These are phyloP conservation scores for Heliopora coerulea DNA, from an alignment of 92 coral and sea anemone species.

Conservation along the genomic window DNA sequence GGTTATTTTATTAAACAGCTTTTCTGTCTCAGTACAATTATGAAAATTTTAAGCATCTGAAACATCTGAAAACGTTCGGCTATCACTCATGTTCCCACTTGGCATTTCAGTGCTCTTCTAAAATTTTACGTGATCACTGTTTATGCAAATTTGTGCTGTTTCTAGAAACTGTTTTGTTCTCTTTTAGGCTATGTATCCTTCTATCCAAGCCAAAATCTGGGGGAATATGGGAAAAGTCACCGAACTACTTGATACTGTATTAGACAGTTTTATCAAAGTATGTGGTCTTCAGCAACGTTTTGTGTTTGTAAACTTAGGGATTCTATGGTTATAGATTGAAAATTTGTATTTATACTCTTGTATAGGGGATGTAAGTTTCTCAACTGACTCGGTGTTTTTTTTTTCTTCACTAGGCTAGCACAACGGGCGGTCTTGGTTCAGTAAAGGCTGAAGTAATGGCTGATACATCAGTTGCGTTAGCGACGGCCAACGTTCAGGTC, in stretches of 20 bases:
- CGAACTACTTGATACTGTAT: constrained; percentile 88
- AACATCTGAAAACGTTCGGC: too few species aligned
- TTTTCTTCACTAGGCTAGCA: constrained; percentile 72
- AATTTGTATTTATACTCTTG: too few species aligned
- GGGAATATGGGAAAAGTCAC: constrained; percentile 97
- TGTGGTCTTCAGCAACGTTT: not conserved
- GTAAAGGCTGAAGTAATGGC: constrained; percentile 95
- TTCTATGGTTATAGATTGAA: too few species aligned
- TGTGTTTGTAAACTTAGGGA: too few species aligned
- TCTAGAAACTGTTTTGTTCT: not conserved
- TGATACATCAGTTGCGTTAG: constrained; percentile 96
- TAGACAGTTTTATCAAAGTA: constrained; percentile 97
- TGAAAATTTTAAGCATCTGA: too few species aligned
- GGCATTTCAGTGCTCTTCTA: too few species aligned
- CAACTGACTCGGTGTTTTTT: not conserved
- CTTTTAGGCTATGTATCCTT: constrained; percentile 95
- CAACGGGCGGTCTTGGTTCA: constrained; percentile 95
- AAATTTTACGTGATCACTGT: too few species aligned
- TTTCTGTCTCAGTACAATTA: not conserved
- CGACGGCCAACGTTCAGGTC: constrained; percentile 93
- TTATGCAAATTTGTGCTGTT: too few species aligned
- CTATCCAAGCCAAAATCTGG: constrained; percentile 98
- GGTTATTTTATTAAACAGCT: not conserved
- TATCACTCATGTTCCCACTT: too few species aligned
- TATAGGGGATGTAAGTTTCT: too few species aligned